Percentiles rank a stretch among this genome's conserved stretches.
Evolutionary conservation across 2,113 vertebrate genomes (phyloP).

Genomic region (Colinus virginianus): DNA sequence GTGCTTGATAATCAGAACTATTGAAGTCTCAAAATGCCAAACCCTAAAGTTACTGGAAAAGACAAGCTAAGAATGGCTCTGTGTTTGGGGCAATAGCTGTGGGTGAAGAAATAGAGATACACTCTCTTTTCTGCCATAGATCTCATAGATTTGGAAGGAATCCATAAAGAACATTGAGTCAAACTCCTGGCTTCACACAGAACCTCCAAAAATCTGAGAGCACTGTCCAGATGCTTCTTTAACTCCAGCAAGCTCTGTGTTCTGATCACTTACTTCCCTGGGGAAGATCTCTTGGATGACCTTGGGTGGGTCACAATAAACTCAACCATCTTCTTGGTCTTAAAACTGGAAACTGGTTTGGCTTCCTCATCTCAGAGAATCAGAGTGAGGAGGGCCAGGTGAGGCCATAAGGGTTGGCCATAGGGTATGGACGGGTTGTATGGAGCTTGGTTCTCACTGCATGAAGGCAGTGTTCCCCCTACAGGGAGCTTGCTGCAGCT

Average conservation of each 20-base stretch:
- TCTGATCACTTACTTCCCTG: too few species aligned
- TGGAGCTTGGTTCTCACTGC: accelerated
- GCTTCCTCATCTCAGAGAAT: background rate
- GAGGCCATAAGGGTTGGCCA: background rate
- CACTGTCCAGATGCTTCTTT: too few species aligned
- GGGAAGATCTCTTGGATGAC: background rate
- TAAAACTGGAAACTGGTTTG: background rate
- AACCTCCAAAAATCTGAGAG: too few species aligned
- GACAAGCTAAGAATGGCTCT: background rate
- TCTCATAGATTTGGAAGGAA: background rate
- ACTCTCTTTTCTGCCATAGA: background rate
- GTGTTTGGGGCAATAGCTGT: too few species aligned
- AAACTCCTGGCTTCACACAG: too few species aligned
- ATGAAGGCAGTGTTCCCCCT: background rate
- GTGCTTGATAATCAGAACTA: background rate
- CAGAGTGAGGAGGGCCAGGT: background rate
- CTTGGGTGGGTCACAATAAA: background rate
- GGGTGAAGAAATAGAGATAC: background rate
- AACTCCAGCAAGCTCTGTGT: too few species aligned
- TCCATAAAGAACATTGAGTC: too few species aligned
- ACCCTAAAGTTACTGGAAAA: background rate
- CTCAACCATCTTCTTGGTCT: accelerated
- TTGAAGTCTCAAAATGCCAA: background rate
- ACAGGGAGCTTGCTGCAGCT: background rate
- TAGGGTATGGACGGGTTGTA: too few species aligned